Evolutionary conservation across 2,888 invertebrate genomes (phyloP).

Genomic region (Vannuccia rotundouncinata): DNA sequence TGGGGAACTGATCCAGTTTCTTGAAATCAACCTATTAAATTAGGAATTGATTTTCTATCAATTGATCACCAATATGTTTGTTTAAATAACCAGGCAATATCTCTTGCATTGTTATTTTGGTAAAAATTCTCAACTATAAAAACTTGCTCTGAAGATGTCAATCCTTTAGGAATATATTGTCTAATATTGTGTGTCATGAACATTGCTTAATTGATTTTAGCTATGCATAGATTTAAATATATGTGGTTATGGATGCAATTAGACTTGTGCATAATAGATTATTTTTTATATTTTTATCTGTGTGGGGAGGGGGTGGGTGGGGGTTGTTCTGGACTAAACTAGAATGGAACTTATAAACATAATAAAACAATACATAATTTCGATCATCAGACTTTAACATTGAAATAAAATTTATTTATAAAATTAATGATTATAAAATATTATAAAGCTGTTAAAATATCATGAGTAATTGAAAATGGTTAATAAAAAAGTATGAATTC

Average conservation of each 20-base stretch:
- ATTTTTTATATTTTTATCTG: too few species aligned
- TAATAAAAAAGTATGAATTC: too few species aligned
- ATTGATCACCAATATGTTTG: constrained; percentile 1
- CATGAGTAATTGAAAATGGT: too few species aligned
- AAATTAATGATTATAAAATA: too few species aligned
- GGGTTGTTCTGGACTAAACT: too few species aligned
- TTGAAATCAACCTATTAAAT: constrained; percentile 9
- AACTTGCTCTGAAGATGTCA: not conserved
- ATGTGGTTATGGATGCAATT: not conserved
- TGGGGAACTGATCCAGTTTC: constrained; percentile 13
- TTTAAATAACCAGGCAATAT: not conserved
- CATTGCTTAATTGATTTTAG: constrained; percentile 7
- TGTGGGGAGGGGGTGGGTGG: too few species aligned
- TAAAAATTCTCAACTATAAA: not conserved
- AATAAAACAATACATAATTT: too few species aligned
- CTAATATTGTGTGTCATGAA: constrained; percentile 16
- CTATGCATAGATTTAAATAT: not conserved
- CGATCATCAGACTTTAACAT: too few species aligned
- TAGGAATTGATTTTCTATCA: constrained; percentile 31
- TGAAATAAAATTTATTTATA: too few species aligned
- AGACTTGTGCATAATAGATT: too few species aligned
- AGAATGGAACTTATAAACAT: too few species aligned
- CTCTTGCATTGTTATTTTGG: not conserved
- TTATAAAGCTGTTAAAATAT: too few species aligned
- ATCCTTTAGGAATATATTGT: constrained; percentile 1